These are phyloP conservation scores for Hymenochirus boettgeri DNA, from an alignment of 2,113 vertebrate genomes.

Conservation along the genomic window DNA sequence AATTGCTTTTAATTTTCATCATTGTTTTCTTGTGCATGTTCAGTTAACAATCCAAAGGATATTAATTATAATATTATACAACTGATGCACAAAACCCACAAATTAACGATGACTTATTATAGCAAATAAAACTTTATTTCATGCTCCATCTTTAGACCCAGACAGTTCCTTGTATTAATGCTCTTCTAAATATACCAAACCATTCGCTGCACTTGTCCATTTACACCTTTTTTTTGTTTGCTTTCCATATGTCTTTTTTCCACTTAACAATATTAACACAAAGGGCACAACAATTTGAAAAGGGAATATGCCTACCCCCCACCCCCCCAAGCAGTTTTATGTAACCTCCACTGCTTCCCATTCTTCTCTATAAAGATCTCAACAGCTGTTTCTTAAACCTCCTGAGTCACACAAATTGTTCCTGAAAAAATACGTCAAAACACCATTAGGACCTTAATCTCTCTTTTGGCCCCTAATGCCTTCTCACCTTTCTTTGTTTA, in stretches of 20 bases:
- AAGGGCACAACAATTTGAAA: slow-evolving; percentile 1
- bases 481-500: not conserved
- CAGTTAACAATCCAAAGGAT: too few species aligned
- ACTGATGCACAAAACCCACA: too few species aligned
- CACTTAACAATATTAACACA: slow-evolving; percentile 26
- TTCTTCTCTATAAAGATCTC: slow-evolving; percentile 23
- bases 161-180: not conserved
- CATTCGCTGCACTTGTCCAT: slow-evolving; percentile 27
- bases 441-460: slow-evolving; percentile 40
- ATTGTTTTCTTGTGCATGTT: too few species aligned
- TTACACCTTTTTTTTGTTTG: slow-evolving; percentile 37
- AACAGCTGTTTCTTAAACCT: slow-evolving; percentile 47
- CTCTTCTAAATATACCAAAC: slow-evolving; percentile 30
- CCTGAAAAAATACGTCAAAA: slow-evolving; percentile 41
- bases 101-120: too few species aligned
- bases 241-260: slow-evolving; percentile 35
- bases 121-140: too few species aligned
- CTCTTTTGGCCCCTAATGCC: not conserved
- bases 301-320: not conserved
- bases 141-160: too few species aligned
- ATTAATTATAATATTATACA: too few species aligned
- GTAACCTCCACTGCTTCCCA: not conserved
- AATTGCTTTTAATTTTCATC: too few species aligned
- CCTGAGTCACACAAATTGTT: slow-evolving; percentile 29
- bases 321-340: slow-evolving; percentile 12